Evolutionary conservation across 2,888 invertebrate species (phyloP), one percentile per base, ranked within the genome.

Genomic region (Apamea crenata): DNA sequence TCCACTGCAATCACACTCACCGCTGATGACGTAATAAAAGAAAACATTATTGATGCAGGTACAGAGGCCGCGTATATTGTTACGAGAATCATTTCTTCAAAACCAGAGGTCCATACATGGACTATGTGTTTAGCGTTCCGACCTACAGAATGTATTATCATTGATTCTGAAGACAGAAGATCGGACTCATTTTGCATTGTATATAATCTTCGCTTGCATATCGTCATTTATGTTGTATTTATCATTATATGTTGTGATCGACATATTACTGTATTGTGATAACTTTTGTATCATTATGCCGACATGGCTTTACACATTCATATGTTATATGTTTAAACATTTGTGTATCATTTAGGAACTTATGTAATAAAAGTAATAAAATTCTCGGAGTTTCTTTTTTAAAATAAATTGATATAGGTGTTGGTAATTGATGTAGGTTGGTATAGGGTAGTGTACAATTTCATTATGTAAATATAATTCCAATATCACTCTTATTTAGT

Each of bases 61-160:
- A 97, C 96, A 96, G 96, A 93, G 96, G 96, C 93, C 96, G 97
- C 91, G 96, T 95, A 81, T 97, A 97, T 96, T 94, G 94, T 94
- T 97, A 97, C 96, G 96, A 97, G 95, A 96, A 96, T 94, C 97
- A 97, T 96, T 97, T 96, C 96, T 97, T 96, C 96, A 95, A 96
- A 94, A 94, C 96, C 90, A 94, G 96, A 90, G 97, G 97, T 92
- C 93, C 94, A 79, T 94, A 95, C 86, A 91, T 97, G 93, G 96
- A 96, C 95, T 97, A 97, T 94, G 96, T 97, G 83, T 97, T 97
- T 95, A 96, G 97, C 92, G 96, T 96, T 76, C 97, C 97, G 87
- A 96, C 96, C 86, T 97, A 97, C 94, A 96, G 95, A 95, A 96
- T 97, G 97, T 97, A 96, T 89, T 97, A 97, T 94, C 94, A 96